These are phyloP conservation scores for Paradisaea rubra DNA, from an alignment of 2,113 vertebrate genomes.

Conservation along the genomic window DNA sequence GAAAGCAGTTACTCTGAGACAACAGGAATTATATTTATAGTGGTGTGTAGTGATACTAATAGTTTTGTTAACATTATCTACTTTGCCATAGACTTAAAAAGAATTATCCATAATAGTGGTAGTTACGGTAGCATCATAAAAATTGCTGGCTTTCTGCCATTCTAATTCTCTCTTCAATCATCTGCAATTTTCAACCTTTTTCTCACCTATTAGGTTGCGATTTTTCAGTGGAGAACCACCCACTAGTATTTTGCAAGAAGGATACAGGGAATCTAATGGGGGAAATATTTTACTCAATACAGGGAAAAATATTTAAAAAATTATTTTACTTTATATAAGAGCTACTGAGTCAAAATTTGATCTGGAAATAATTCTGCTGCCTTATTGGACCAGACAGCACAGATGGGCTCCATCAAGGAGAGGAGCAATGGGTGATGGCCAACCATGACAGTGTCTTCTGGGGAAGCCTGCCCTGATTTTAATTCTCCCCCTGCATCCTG, in stretches of 20 bases:
- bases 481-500: neutral
- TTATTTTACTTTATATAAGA: neutral
- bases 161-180: neutral
- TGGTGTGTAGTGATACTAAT: neutral
- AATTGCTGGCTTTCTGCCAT: neutral
- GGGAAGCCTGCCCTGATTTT: neutral
- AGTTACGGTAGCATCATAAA: neutral
- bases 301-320: neutral
- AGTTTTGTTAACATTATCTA: neutral
- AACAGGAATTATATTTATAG: neutral
- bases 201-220: neutral
- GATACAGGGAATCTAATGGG: neutral
- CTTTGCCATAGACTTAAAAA: neutral
- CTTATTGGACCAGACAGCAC: accelerated
- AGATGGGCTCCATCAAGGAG: neutral
- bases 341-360: neutral
- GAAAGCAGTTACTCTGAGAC: neutral
- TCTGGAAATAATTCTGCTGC: neutral
- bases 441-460: neutral
- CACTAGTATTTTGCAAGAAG: neutral
- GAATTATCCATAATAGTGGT: neutral
- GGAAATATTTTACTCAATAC: neutral
- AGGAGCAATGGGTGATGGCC: neutral
- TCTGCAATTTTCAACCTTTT: neutral
- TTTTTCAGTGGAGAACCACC: neutral